Percentiles rank a stretch among this genome's conserved stretches.
These are phyloP conservation scores for Pseudoatta argentina DNA, from an alignment of 1,140 invertebrate species.

Conservation along the genomic window DNA sequence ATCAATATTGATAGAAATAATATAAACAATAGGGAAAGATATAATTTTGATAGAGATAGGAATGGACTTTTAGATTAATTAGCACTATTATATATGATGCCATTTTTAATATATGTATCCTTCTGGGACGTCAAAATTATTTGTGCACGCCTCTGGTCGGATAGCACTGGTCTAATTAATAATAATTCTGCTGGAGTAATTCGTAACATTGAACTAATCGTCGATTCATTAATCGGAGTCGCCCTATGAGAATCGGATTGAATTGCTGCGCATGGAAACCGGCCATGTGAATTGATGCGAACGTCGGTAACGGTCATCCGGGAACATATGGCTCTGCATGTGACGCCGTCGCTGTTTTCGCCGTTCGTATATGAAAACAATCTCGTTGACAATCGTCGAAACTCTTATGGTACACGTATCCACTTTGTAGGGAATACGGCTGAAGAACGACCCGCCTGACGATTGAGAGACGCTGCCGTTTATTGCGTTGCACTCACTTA, in stretches of 20 bases:
- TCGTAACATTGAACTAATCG: not conserved
- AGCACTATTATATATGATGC: too few species aligned
- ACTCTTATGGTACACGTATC: not conserved
- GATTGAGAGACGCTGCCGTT: not conserved
- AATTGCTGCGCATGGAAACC: constrained; percentile 1
- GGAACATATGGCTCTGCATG: constrained; percentile 39
- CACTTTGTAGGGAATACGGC: not conserved
- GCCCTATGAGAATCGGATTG: not conserved
- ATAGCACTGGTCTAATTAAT: too few species aligned
- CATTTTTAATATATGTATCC: too few species aligned
- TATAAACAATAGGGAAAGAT: too few species aligned
- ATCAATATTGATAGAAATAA: too few species aligned
- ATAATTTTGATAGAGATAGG: too few species aligned
- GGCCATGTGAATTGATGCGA: not conserved
- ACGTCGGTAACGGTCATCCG: constrained; percentile 58
- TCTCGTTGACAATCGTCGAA: constrained; percentile 40
- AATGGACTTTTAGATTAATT: too few species aligned
- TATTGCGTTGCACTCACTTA: constrained; percentile 15
- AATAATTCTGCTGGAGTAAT: not conserved
- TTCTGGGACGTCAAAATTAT: too few species aligned
- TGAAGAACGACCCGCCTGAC: not conserved
- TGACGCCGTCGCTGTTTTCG: constrained; percentile 47
- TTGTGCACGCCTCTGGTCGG: too few species aligned
- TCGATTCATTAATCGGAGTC: not conserved
- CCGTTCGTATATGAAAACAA: constrained; percentile 11